Conservation (phyloP, 2,113 vertebrate genomes). For the Vidua chalybeata region DNA sequence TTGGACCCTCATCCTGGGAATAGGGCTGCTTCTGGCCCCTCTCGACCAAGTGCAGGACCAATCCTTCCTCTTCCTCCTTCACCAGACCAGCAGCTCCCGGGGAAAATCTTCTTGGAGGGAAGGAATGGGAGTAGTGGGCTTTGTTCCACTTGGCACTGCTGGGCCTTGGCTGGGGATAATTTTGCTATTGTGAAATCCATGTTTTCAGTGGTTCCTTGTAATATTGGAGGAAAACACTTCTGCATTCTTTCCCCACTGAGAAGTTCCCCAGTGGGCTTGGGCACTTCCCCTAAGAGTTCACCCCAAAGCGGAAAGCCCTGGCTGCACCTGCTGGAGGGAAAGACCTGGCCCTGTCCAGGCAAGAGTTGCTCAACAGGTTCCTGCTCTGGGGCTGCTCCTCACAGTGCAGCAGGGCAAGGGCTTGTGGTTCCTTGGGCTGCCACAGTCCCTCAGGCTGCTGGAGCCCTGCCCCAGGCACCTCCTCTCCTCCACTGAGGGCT, state of each 20-base stretch:
- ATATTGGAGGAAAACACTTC: neutral
- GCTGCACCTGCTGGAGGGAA: neutral
- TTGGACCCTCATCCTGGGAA: neutral
- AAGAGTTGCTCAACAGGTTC: neutral
- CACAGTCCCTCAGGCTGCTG: neutral
- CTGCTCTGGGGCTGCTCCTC: neutral
- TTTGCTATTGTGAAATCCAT: neutral
- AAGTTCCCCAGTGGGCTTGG: neutral
- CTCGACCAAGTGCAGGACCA: neutral
- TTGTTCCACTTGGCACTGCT: neutral
- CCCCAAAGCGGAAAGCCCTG: neutral
- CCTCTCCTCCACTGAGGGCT: neutral
- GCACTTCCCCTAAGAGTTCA: neutral
- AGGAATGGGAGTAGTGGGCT: neutral
- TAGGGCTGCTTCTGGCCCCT: neutral
- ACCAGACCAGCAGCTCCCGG: neutral
- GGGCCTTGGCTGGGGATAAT: neutral
- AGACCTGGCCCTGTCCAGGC: fast-evolving
- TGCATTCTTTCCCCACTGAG: neutral
- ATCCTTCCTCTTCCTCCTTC: neutral
- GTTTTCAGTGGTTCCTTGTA: neutral
- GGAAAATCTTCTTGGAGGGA: neutral
- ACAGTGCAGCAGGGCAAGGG: neutral
- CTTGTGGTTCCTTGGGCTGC: fast-evolving
- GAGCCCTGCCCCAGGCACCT: neutral